A percentile compares a stretch with the other conserved stretches of the same genome.
Conservation (phyloP, 2,888 invertebrate genomes). For the Drosophila percnosoma region DNA sequence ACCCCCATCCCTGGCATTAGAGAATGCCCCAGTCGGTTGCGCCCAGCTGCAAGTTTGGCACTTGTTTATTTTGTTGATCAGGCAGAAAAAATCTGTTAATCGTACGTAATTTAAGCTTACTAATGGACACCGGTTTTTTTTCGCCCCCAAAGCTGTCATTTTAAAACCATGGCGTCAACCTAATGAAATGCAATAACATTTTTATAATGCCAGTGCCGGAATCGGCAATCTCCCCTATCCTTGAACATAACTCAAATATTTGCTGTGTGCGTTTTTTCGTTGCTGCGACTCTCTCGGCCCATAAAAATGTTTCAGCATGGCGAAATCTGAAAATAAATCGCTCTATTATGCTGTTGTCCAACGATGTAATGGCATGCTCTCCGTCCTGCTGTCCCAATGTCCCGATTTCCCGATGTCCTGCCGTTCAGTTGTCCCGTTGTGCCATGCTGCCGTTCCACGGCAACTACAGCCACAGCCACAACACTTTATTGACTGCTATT, state of each 20-base stretch:
- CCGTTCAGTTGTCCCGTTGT: slow-evolving; percentile 4
- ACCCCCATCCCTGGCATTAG: background rate
- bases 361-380: slow-evolving; percentile 19
- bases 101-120: background rate
- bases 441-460: slow-evolving; percentile 6
- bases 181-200: slow-evolving; percentile 67
- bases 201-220: slow-evolving; percentile 45
- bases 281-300: slow-evolving; percentile 10
- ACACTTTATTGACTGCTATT: slow-evolving; percentile 62
- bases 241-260: slow-evolving; percentile 60
- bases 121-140: background rate
- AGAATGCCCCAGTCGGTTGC: background rate
- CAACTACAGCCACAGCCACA: slow-evolving; percentile 23
- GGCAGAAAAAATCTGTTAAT: slow-evolving; percentile 5
- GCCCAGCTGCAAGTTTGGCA: background rate
- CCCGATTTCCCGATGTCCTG: background rate
- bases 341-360: slow-evolving; percentile 60
- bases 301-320: slow-evolving; percentile 33
- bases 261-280: slow-evolving; percentile 28
- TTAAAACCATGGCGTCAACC: slow-evolving; percentile 22
- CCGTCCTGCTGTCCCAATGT: background rate
- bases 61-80: slow-evolving; percentile 1
- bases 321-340: slow-evolving; percentile 67
- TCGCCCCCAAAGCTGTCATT: background rate
- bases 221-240: slow-evolving; percentile 2